Evolutionary conservation across 1,140 invertebrate genomes (phyloP).

Genomic region (Zaprionus capensis): DNA sequence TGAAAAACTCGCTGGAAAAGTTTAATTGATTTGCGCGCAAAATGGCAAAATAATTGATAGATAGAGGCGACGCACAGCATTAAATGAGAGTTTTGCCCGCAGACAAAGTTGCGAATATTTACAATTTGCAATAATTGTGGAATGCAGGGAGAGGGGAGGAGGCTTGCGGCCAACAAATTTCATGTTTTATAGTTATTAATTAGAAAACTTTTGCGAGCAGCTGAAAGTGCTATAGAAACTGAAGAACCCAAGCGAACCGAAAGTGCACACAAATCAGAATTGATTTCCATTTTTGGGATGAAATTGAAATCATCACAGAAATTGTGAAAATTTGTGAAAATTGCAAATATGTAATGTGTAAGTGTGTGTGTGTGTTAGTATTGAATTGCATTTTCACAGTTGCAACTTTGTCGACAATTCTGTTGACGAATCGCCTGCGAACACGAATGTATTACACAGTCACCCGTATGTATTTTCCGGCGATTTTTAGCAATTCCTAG

Average conservation of each 20-base stretch:
- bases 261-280: slow-evolving; percentile 30
- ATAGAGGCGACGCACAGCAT: slow-evolving; percentile 43
- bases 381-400: slow-evolving; percentile 58
- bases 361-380: slow-evolving; percentile 11
- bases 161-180: slow-evolving; percentile 18
- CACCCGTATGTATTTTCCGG: slow-evolving; percentile 9
- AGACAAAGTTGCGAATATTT: slow-evolving; percentile 55
- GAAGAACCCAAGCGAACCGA: not conserved
- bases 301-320: slow-evolving; percentile 20
- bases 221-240: not conserved
- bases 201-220: slow-evolving; percentile 62
- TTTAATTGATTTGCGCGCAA: slow-evolving; percentile 76
- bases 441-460: slow-evolving; percentile 4
- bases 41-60: slow-evolving; percentile 78
- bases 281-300: slow-evolving; percentile 32
- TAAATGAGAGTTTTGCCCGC: slow-evolving; percentile 62
- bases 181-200: slow-evolving; percentile 57
- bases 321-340: slow-evolving; percentile 18
- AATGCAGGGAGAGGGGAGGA: not conserved
- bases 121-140: slow-evolving; percentile 40
- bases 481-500: slow-evolving; percentile 27
- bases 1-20: slow-evolving; percentile 57
- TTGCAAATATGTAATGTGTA: not conserved
- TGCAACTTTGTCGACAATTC: slow-evolving; percentile 15
- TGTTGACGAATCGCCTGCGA: slow-evolving; percentile 14